Percentiles rank a stretch among this genome's conserved stretches.
Evolutionary conservation across 2,797 vertebrate genomes (phyloP).

Genomic region (Knipowitschia caucasica): DNA sequence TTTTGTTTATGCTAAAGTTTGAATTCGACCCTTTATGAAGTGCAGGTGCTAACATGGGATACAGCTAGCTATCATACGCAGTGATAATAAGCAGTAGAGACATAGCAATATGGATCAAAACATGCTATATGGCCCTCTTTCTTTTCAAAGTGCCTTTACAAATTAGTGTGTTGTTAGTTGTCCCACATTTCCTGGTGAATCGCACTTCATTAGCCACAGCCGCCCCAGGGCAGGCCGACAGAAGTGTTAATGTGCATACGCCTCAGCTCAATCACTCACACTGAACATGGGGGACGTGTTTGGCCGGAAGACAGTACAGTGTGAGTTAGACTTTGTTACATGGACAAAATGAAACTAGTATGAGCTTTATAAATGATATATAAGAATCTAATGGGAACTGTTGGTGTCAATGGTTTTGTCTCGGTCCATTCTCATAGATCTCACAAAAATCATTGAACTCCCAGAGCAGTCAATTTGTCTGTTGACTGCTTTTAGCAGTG

Average conservation of each 20-base stretch:
- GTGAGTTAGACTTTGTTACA: background rate
- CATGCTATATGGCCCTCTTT: too few species aligned
- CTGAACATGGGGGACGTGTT: background rate
- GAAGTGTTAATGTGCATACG: background rate
- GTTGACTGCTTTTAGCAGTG: too few species aligned
- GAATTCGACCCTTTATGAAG: background rate
- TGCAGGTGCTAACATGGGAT: background rate
- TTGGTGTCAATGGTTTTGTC: too few species aligned
- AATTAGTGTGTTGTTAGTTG: background rate
- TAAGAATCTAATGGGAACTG: too few species aligned
- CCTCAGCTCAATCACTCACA: background rate
- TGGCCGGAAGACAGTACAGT: background rate
- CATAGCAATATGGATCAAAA: too few species aligned
- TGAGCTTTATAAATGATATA: too few species aligned
- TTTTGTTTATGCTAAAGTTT: background rate
- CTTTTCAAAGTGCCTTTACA: background rate
- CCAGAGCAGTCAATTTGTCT: too few species aligned
- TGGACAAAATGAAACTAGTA: too few species aligned
- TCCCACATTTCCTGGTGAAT: background rate
- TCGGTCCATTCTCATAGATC: too few species aligned
- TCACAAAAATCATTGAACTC: too few species aligned
- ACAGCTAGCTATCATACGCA: too few species aligned
- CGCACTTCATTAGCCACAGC: background rate
- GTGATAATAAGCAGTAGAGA: too few species aligned
- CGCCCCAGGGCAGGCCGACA: background rate